Evolutionary conservation across 2,797 vertebrate genomes (phyloP).

Genomic region (Cephalopachus bancanus): DNA sequence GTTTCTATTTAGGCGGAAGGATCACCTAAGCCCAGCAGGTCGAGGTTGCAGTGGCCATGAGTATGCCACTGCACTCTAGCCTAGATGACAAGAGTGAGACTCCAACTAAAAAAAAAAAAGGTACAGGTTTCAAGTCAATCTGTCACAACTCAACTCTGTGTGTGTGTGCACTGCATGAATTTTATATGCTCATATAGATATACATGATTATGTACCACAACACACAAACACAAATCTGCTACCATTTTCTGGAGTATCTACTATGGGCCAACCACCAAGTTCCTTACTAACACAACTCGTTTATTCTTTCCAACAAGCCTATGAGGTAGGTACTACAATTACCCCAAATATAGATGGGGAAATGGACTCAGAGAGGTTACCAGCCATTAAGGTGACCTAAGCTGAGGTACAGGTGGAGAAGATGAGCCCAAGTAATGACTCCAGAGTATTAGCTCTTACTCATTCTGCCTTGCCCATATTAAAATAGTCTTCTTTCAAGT

Average conservation of each 20-base stretch:
- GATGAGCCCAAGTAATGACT: neutral
- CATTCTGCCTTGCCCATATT: neutral
- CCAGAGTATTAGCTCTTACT: neutral
- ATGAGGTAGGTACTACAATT: too few relatives aligned
- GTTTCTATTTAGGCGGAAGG: too few relatives aligned
- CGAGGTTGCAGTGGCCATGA: too few relatives aligned
- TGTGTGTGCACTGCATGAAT: neutral
- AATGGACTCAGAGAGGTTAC: neutral
- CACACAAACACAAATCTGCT: neutral
- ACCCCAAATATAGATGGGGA: neutral
- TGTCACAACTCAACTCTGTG: neutral
- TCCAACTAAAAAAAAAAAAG: neutral
- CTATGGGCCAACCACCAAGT: neutral
- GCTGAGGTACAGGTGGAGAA: neutral
- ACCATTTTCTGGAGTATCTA: neutral
- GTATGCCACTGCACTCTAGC: too few relatives aligned
- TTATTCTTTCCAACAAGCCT: neutral
- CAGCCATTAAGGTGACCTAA: neutral
- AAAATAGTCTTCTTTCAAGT: neutral
- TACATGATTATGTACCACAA: neutral
- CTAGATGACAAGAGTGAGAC: too few relatives aligned
- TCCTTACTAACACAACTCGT: neutral
- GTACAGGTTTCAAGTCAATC: conserved; percentile 47
- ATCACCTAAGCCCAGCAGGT: too few relatives aligned
- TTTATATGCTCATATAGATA: neutral